phyloP scores from a whole-genome alignment of 2,888 invertebrate genomes.

The Erpobdella octoculata region DNA sequence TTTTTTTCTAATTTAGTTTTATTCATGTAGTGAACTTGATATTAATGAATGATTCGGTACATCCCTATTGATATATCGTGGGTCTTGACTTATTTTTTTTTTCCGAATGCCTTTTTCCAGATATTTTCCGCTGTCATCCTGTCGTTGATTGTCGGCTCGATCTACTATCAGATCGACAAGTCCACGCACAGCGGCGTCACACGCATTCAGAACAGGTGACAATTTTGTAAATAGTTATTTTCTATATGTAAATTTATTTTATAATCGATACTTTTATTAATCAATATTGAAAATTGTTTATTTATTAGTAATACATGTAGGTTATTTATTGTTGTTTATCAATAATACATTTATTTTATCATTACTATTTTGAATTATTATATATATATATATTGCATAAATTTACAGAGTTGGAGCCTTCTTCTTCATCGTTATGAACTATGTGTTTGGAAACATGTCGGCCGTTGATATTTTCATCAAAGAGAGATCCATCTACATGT shows the following conservation, averaged over 20 bases:
- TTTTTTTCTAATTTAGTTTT: too few relatives aligned
- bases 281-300: too few relatives aligned
- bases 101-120: constrained; percentile 36
- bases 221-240: too few relatives aligned
- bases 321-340: neutral
- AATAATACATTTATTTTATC: neutral
- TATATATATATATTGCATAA: neutral
- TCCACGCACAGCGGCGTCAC: constrained; percentile 38
- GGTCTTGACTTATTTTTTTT: neutral
- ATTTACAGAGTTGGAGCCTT: constrained; percentile 49
- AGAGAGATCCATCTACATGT: constrained; percentile 50
- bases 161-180: constrained; percentile 48
- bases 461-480: constrained; percentile 52
- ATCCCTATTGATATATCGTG: neutral
- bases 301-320: too few relatives aligned
- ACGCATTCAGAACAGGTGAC: constrained; percentile 52
- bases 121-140: constrained; percentile 46
- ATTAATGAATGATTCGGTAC: too few relatives aligned
- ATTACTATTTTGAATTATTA: neutral
- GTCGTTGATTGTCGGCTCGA: constrained; percentile 48
- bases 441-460: constrained; percentile 51
- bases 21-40: too few relatives aligned
- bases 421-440: constrained; percentile 52
- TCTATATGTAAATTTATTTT: too few relatives aligned
- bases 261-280: too few relatives aligned